Base-by-base conservation (phyloP, 2,888 invertebrate species). In the Mesorhabditis sp. region DNA sequence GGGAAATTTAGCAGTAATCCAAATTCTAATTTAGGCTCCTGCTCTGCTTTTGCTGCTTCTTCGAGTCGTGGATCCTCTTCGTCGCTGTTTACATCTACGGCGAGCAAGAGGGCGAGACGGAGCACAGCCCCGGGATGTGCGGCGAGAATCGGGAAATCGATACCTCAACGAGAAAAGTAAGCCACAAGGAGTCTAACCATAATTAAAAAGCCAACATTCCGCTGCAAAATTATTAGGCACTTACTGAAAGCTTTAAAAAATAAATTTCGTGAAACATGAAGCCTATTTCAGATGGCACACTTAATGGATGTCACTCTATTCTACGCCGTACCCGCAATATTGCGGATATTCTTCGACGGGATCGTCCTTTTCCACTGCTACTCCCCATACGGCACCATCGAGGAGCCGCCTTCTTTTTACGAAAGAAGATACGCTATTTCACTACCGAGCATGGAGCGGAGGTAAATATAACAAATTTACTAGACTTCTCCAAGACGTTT, bases 331-430 rank as follows among this genome's bases (percentile, higher is more conserved):
- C 83, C 83, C 4, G 76, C 81, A 4, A 66, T 80, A 5, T 58
- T 82, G 13, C 73, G 83, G 28, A 77, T 84, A 13, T 66, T 76
- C 13, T 72, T 83, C 45, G 83, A 83, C 65, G 79, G 78, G 13
- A 71, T 82, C 43, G 83, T 83, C 10, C 74, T 83, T 6, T 73
- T 74, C 64, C 76, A 82, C 63, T 83, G 83, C 64, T 83, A 83
- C 64, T 73, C 75, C 13, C 77, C 79, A 7, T 77, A 77, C 62
- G 66, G 76, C 0, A 61, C 74, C 4, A 72, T 76, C 7, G 69
- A 69, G 0, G 28, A 71, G 1, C 76, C 76, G 45, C 68, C 75
- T 50, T 65, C 77, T 13, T 68, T 76, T 3, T 72, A 74, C 61
- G 76, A 76, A 45, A 61, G 76, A 41, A 62, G 77, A 64, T 76